These are phyloP conservation scores for Hemicentrotus pulcherrimus DNA, from an alignment of 35 echinoderm and acorn worm species.

Conservation along the genomic window DNA sequence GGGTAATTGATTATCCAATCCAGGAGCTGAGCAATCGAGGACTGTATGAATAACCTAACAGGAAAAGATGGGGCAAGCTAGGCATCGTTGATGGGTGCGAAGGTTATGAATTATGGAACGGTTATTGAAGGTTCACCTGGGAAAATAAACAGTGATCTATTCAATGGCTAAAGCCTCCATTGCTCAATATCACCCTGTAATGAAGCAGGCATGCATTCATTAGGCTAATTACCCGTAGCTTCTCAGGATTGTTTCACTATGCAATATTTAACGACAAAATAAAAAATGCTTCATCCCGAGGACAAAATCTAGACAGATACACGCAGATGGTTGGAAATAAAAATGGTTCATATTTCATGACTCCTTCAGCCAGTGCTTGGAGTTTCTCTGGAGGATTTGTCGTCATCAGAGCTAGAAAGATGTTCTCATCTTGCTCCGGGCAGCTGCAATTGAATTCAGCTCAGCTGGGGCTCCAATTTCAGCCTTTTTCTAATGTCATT, in stretches of 20 bases:
- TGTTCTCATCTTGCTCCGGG: not conserved
- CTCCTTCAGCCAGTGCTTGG: not conserved
- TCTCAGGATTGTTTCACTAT: not conserved
- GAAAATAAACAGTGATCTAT: not conserved
- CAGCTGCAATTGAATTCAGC: slow-evolving; percentile 16
- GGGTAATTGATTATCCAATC: not conserved
- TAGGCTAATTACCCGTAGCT: not conserved
- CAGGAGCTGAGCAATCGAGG: not conserved
- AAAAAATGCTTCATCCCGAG: not conserved
- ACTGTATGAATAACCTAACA: not conserved
- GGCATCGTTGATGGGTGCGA: not conserved
- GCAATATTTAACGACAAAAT: too few species aligned
- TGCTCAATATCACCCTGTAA: not conserved
- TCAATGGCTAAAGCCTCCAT: not conserved
- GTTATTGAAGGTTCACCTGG: not conserved
- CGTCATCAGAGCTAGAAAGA: not conserved
- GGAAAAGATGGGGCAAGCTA: not conserved
- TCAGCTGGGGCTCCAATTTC: slow-evolving; percentile 8
- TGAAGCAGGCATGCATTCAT: not conserved
- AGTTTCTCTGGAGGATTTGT: not conserved
- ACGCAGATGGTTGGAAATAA: not conserved
- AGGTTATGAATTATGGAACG: not conserved
- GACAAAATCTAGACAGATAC: not conserved
- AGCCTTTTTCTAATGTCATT: not conserved
- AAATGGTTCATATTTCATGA: not conserved